Evolutionary conservation across 2,888 invertebrate genomes (phyloP), one percentile per base, ranked within the genome.

Genomic region (Apodemia zela): DNA sequence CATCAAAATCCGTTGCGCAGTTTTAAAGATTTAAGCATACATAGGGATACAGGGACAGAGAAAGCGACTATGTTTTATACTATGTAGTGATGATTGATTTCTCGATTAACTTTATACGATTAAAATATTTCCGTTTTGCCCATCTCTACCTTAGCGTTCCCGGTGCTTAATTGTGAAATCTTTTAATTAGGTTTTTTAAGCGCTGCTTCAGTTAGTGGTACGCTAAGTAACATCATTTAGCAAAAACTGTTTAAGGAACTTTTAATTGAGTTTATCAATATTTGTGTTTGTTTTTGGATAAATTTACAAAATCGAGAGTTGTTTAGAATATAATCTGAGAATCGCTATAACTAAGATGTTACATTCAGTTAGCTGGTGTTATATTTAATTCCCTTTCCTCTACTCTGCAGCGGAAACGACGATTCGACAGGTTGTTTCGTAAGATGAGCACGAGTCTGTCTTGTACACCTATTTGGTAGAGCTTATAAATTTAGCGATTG

Each of bases 161-260:
- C 15, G 25, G 25, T 54, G 54, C 54, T 54, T 54, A 25, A 54
- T 54, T 54, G 54, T 54, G 18, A 54, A 54, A 54, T 54, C 54
- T 54, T 54, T 54, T 54, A 54, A 54, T 54, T 54, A 54, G 18
- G 18, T 54, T 54, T 51, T 54, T 54, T 25, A 54, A 54, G 25
- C 54, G 54, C 15, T 25, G 54, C 25, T 54, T 54, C 15, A 54
- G 15, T 25, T 54, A 51, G 51, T 13, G 54, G 54, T 25, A 10
- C 25, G 54, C 54, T 54, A 54, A 54, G 54, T 54, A 25, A 5
- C 21, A 25, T 25, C 25, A 54, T 54, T 54, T 54, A 25, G 54
- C 18, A 25, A 25, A 54, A 25, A 25, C 6, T 15, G 13, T 54
- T 54, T 54, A 3, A 15, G 13, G 25, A 54, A 54, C 15, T 54